A percentile compares a stretch with the other conserved stretches of the same genome.
phyloP scores from a whole-genome alignment of 2,888 invertebrate genomes.

The Palloptera scutellata region DNA sequence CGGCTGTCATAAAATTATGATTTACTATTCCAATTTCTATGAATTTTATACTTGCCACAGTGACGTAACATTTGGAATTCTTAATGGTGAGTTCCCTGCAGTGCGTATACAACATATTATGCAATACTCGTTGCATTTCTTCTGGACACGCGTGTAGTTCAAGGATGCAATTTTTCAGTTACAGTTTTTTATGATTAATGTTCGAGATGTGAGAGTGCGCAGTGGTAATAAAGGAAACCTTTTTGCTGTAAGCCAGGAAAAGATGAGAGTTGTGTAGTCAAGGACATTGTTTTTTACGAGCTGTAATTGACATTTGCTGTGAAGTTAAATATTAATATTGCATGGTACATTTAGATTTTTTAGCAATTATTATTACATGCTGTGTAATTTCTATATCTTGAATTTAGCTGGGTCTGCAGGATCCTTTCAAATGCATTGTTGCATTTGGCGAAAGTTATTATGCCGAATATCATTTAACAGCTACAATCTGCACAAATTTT shows the following conservation, averaged over 20 bases:
- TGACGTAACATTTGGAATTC: slow-evolving; percentile 33
- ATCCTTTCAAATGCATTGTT: too few species aligned
- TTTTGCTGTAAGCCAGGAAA: too few species aligned
- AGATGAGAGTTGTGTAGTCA: not conserved
- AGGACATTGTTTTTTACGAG: not conserved
- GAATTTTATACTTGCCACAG: slow-evolving; percentile 25
- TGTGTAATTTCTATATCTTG: too few species aligned
- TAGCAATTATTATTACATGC: too few species aligned
- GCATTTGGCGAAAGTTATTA: too few species aligned
- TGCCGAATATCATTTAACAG: too few species aligned
- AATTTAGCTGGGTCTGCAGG: too few species aligned
- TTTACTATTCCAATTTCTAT: slow-evolving; percentile 36
- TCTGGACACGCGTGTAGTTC: slow-evolving; percentile 30
- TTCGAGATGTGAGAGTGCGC: slow-evolving; percentile 3
- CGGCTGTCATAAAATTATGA: slow-evolving; percentile 39
- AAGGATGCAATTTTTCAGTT: slow-evolving; percentile 46
- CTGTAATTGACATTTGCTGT: not conserved
- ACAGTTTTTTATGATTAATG: slow-evolving; percentile 43
- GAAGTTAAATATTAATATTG: not conserved
- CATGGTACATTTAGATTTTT: too few species aligned
- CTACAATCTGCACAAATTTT: too few species aligned
- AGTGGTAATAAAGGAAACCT: too few species aligned
- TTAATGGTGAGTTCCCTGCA: not conserved
- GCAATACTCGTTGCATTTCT: too few species aligned
- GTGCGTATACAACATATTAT: too few species aligned